A percentile compares a stretch with the other conserved stretches of the same genome.
Conservation (phyloP, 2,797 vertebrate species). For the Bovichtus variegatus region DNA sequence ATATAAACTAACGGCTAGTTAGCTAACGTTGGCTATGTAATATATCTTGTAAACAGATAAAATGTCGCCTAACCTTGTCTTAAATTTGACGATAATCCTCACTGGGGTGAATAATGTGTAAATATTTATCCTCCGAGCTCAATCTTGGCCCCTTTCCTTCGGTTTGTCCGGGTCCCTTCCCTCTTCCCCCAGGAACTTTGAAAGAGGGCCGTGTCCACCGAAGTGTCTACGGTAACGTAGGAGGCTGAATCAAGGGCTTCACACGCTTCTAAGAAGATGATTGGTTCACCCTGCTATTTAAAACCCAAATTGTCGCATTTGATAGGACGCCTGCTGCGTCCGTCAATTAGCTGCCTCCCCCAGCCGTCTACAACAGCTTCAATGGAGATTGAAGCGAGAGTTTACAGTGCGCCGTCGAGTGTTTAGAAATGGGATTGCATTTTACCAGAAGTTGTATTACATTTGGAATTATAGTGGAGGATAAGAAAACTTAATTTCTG, state of each 20-base stretch:
- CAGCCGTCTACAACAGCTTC: constrained; percentile 52
- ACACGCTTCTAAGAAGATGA: constrained; percentile 40
- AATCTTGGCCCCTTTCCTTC: constrained; percentile 48
- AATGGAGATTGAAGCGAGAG: constrained; percentile 39
- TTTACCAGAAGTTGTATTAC: too few relatives aligned
- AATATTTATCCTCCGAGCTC: constrained; percentile 44
- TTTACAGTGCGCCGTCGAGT: constrained; percentile 46
- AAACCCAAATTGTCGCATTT: not conserved
- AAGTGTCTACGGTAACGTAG: constrained; percentile 53
- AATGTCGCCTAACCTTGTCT: constrained; percentile 53
- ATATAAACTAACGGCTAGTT: constrained; percentile 42
- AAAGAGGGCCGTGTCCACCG: constrained; percentile 74
- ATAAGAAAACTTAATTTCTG: too few relatives aligned
- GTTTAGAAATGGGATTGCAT: constrained; percentile 13
- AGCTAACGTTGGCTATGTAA: constrained; percentile 42
- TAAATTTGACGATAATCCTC: constrained; percentile 14
- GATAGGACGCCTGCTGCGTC: constrained; percentile 68
- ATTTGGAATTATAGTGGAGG: too few relatives aligned
- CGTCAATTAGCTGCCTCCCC: constrained; percentile 50
- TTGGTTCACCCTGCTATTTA: constrained; percentile 61
- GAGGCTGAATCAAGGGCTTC: constrained; percentile 55
- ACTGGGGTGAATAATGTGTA: constrained; percentile 2
- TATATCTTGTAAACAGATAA: not conserved
- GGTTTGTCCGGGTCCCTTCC: constrained; percentile 55
- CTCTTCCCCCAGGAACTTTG: constrained; percentile 83